Conservation (phyloP, 2,797 vertebrate species). For the Chromis chromis region DNA sequence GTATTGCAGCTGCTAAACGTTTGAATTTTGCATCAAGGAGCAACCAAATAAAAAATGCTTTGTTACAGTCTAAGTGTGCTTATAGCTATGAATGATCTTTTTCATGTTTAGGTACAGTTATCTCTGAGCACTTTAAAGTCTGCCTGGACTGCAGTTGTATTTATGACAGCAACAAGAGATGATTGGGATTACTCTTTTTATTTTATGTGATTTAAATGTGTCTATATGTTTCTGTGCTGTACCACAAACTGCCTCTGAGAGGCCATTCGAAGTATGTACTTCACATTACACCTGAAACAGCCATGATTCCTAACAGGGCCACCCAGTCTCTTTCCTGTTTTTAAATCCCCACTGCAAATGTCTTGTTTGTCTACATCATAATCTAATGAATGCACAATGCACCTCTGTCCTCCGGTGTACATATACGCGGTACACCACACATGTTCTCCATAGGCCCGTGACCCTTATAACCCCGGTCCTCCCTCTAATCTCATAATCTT, state of each 20-base stretch:
- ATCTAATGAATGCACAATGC: slow-evolving; percentile 70
- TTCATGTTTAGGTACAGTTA: too few species aligned
- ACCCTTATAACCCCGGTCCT: slow-evolving; percentile 62
- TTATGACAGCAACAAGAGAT: too few species aligned
- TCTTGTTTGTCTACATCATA: slow-evolving; percentile 60
- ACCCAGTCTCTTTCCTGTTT: slow-evolving; percentile 60
- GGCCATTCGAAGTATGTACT: too few species aligned
- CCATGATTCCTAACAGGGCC: slow-evolving; percentile 26
- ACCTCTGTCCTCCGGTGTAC: slow-evolving; percentile 43
- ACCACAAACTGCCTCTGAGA: too few species aligned
- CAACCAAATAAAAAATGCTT: too few species aligned
- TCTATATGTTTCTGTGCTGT: too few species aligned
- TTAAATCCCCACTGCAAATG: slow-evolving; percentile 42
- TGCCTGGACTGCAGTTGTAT: background rate
- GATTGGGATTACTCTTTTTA: too few species aligned
- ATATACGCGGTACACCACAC: slow-evolving; percentile 41
- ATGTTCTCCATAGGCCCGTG: slow-evolving; percentile 46
- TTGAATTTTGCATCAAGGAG: too few species aligned
- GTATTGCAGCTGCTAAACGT: too few species aligned
- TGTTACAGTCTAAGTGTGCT: too few species aligned
- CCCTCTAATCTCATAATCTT: slow-evolving; percentile 78
- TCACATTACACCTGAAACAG: slow-evolving; percentile 17
- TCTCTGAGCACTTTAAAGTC: background rate
- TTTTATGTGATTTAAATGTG: too few species aligned
- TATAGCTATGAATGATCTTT: too few species aligned